phyloP scores from a whole-genome alignment of 2,113 vertebrate genomes.

The Periophthalmus modestus region DNA sequence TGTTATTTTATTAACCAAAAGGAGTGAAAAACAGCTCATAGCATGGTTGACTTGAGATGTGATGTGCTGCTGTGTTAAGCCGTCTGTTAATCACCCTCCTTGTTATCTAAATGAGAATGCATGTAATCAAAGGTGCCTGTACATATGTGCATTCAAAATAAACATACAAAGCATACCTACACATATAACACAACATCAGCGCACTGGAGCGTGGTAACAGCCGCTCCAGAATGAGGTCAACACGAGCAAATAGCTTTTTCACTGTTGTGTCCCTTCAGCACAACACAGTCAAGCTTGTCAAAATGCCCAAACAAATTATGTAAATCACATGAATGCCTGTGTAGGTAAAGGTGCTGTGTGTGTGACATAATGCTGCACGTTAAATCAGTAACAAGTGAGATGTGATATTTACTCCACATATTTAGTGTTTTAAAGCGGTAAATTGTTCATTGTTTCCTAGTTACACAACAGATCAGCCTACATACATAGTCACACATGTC shows the following conservation, averaged over 20 bases:
- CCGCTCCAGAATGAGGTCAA: constrained; percentile 65
- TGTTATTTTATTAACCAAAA: neutral
- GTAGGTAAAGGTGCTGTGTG: neutral
- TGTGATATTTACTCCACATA: neutral
- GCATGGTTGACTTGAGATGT: constrained; percentile 24
- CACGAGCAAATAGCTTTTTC: constrained; percentile 48
- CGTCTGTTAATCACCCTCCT: constrained; percentile 31
- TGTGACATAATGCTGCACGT: neutral
- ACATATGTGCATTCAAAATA: constrained; percentile 30
- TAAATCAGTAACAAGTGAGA: neutral
- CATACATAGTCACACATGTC: constrained; percentile 9
- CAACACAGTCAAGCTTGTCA: constrained; percentile 39
- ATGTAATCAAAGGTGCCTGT: constrained; percentile 16
- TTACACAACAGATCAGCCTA: constrained; percentile 43
- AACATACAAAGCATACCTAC: constrained; percentile 18
- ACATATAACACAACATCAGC: constrained; percentile 27
- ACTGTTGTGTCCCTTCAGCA: constrained; percentile 50
- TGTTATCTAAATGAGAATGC: constrained; percentile 14
- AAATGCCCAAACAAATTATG: constrained; percentile 27
- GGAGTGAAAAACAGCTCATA: neutral
- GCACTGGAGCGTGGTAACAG: constrained; percentile 53
- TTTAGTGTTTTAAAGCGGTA: neutral
- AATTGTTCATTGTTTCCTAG: constrained; percentile 8
- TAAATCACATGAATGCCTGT: constrained; percentile 1
- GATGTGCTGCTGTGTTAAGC: neutral